These are phyloP conservation scores for Caradrina clavipalpis DNA, from an alignment of 2,888 invertebrate genomes.

Conservation along the genomic window DNA sequence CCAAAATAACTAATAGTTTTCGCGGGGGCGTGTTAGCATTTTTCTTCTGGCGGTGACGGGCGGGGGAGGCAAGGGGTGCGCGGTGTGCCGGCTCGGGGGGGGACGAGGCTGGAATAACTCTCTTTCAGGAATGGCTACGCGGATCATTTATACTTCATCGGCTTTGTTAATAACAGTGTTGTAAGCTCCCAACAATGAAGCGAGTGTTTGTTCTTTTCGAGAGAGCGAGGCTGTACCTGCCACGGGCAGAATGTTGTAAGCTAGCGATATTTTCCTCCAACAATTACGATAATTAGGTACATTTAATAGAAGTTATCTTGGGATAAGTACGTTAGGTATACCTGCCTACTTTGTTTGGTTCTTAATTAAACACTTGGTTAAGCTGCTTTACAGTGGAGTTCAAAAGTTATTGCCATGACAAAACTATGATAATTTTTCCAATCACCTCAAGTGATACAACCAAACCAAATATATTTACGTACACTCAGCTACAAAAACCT, in stretches of 20 bases:
- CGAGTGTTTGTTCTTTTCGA: conserved; percentile 64
- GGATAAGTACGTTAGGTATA: not conserved
- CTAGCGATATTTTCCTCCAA: conserved; percentile 14
- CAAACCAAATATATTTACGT: conserved; percentile 1
- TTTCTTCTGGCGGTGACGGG: conserved; percentile 90
- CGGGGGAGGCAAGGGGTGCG: conserved; percentile 66
- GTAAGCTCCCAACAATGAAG: conserved; percentile 65
- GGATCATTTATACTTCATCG: conserved; percentile 90
- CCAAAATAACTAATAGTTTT: conserved; percentile 91
- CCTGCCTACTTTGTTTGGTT: not conserved
- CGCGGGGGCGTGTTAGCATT: conserved; percentile 91
- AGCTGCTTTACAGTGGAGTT: not conserved
- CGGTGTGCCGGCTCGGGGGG: conserved; percentile 56
- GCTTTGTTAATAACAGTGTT: conserved; percentile 83
- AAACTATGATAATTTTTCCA: not conserved
- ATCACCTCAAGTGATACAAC: not conserved
- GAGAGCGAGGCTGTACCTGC: conserved; percentile 51
- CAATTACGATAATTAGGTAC: conserved; percentile 12
- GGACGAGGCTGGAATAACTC: conserved; percentile 78
- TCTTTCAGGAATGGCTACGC: conserved; percentile 85
- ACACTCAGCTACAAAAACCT: conserved; percentile 3
- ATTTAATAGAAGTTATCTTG: not conserved
- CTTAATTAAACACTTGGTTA: not conserved
- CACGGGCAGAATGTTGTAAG: conserved; percentile 34
- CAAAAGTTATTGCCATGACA: not conserved